These are phyloP conservation scores for Macaria liturata DNA, from an alignment of 2,888 invertebrate species.

Conservation along the genomic window DNA sequence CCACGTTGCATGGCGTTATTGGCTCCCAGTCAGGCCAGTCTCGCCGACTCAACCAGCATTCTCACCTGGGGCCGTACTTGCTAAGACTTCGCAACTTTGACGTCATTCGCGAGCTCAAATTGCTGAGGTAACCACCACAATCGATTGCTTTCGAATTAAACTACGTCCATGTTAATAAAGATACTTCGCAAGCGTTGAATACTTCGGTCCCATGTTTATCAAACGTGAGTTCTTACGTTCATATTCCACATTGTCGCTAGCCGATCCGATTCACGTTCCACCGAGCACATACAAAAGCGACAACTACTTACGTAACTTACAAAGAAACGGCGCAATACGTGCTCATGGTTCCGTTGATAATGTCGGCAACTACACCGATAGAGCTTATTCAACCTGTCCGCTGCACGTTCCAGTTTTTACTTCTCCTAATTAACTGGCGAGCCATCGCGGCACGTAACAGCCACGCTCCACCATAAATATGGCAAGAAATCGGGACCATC, in stretches of 20 bases:
- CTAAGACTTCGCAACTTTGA: slow-evolving; percentile 80
- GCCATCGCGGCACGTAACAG: slow-evolving; percentile 71
- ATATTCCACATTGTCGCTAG: no score
- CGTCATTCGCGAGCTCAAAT: slow-evolving; percentile 62
- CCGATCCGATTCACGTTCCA: no score
- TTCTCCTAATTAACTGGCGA: slow-evolving; percentile 73
- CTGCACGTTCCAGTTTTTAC: slow-evolving; percentile 40
- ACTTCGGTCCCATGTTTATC: no score
- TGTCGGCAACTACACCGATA: slow-evolving; percentile 31
- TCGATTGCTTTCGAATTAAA: slow-evolving; percentile 58
- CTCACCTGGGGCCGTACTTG: slow-evolving; percentile 79
- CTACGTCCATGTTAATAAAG: slow-evolving; percentile 33
- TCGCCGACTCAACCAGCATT: slow-evolving; percentile 82
- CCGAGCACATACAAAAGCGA: slow-evolving; percentile 5
- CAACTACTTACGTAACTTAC: slow-evolving; percentile 3
- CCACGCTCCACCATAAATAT: slow-evolving; percentile 78
- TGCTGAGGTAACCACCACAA: slow-evolving; percentile 62
- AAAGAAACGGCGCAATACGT: slow-evolving; percentile 22
- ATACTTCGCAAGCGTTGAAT: slow-evolving; percentile 1
- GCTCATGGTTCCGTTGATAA: slow-evolving; percentile 18
- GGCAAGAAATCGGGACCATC: slow-evolving; percentile 81
- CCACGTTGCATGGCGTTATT: slow-evolving; percentile 62
- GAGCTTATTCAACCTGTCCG: slow-evolving; percentile 42
- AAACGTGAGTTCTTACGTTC: no score
- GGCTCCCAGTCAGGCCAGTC: slow-evolving; percentile 77